Conservation (phyloP, 2,113 vertebrate genomes). For the Globicephala melas region DNA sequence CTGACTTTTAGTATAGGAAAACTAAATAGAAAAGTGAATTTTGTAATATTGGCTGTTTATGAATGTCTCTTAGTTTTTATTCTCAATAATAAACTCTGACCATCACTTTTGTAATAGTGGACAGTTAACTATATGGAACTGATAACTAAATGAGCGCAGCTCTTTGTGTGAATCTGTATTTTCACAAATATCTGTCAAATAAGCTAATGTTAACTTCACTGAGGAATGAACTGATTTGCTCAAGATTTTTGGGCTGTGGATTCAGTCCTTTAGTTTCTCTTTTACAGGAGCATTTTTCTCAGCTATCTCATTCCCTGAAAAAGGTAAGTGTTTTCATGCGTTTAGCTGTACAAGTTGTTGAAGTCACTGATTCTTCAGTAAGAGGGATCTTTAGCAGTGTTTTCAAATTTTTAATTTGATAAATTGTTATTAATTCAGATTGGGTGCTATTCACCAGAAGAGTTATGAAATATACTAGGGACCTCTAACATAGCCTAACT, state of each 20-base stretch:
- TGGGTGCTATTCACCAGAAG: neutral
- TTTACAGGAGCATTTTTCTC: neutral
- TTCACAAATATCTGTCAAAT: neutral
- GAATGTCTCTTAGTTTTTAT: neutral
- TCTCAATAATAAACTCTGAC: neutral
- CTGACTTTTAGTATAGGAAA: neutral
- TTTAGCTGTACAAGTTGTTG: constrained; percentile 1
- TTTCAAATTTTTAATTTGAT: constrained; percentile 19
- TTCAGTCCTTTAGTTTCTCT: neutral
- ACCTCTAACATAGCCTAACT: neutral
- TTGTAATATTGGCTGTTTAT: neutral
- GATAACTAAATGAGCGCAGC: neutral
- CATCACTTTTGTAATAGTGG: neutral
- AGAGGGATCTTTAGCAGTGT: neutral
- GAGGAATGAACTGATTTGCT: neutral
- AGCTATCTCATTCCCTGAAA: neutral
- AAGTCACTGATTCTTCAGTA: constrained; percentile 13
- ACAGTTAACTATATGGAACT: neutral
- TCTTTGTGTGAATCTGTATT: neutral
- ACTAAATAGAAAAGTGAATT: neutral
- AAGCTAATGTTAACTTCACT: neutral
- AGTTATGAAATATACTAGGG: neutral
- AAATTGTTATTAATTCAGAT: neutral
- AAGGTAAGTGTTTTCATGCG: neutral
- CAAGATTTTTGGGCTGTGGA: neutral